Evolutionary conservation across 2,888 invertebrate genomes (phyloP), one percentile per base, ranked within the genome.

Genomic region (Diabrotica balteata): DNA sequence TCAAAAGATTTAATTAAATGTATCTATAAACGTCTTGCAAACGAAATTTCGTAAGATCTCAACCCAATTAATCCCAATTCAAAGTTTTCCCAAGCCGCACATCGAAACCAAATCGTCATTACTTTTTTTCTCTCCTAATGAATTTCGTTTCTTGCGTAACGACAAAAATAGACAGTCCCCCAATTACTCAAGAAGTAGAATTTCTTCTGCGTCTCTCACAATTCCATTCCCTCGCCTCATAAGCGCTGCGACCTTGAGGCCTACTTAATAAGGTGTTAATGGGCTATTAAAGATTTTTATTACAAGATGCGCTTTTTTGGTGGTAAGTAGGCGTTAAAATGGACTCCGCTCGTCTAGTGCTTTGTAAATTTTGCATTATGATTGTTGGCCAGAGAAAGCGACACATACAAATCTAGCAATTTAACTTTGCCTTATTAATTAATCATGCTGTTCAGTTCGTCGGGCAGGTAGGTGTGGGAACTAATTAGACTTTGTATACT

Each of bases 291-390:
- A 71, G 63, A 69, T 72, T 73, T 75, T 72, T 71, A 71, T 72
- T 62, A 63, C 50, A 50, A 69, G 69, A 44, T 67, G 68, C 63
- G 66, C 74, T 72, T 73, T 77, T 77, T 74, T 70, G 75, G 75
- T 72, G 22, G 70, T 76, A 76, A 76, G 74, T 75, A 75, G 77
- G 72, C 63, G 73, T 77, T 75, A 74, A 72, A 77, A 77, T 75
- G 77, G 72, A 75, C 70, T 70, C 66, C 69, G 50, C 70, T 60
- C 69, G 69, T 71, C 72, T 70, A 64, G 63, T 67, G 71, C 66
- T 72, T 68, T 67, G 70, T 64, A 73, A 52, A 71, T 69, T 71
- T 69, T 69, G 68, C 62, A 68, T 71, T 69, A 72, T 67, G 54
- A 10, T 9, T 43, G 43, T 9, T 8, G 17, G 22, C 17, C 17